These are phyloP conservation scores for Ia io DNA, from an alignment of 2,113 vertebrate species.

Conservation along the genomic window DNA sequence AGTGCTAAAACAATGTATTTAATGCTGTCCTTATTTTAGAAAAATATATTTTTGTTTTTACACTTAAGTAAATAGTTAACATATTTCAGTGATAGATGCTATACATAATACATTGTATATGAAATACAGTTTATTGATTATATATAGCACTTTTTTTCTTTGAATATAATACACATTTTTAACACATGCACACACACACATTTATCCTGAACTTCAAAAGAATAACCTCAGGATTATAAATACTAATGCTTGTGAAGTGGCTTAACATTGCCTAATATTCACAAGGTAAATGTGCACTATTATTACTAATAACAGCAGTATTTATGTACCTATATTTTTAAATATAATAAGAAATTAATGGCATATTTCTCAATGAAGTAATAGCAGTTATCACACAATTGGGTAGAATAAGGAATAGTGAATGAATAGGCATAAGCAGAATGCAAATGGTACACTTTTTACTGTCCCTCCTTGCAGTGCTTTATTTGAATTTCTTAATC, in stretches of 20 bases:
- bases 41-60: neutral
- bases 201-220: neutral
- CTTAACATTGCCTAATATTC: neutral
- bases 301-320: neutral
- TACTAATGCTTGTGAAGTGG: neutral
- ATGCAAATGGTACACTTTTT: neutral
- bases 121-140: neutral
- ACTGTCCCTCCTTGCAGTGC: rapidly evolving
- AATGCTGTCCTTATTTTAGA: neutral
- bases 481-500: neutral
- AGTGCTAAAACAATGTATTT: neutral
- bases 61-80: neutral
- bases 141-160: neutral
- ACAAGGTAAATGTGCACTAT: neutral
- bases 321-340: neutral
- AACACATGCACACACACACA: neutral
- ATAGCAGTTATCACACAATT: neutral
- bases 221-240: neutral
- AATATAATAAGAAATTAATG: neutral
- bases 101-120: neutral
- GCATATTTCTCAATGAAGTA: neutral
- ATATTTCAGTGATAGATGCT: neutral
- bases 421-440: neutral
- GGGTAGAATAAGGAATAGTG: neutral
- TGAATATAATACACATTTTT: neutral